Evolutionary conservation across 2,113 vertebrate species (phyloP), one percentile per base, ranked within the genome.

Genomic region (Ibidorhyncha struthersii): DNA sequence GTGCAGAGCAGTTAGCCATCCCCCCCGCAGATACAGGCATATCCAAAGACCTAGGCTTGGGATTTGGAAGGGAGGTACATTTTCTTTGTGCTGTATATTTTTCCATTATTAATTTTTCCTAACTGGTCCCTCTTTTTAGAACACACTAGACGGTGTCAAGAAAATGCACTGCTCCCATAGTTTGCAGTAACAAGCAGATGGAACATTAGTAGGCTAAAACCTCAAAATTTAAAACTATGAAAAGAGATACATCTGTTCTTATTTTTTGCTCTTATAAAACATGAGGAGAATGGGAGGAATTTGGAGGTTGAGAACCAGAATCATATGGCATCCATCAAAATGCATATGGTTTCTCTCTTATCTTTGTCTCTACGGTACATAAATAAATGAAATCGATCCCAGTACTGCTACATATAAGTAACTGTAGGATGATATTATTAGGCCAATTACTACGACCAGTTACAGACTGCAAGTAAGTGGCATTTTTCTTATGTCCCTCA

Each of bases 251-350:
- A 96, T 94, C 86, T 96, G 94, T 88, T 86, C 76, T 86, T 82
- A 74, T 83, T 95, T 90, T 78, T 81, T 66, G 26, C 26, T 78
- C 12, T 38, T 74, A 67, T 83, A 89, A 95, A 92, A 90, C 88
- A 93, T 43, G 59, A 86, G 56, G n/a, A 67, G 80, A 94, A 94
- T 66, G 83, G 77, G 76, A 96, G 79, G 86, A 97, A 95, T 93
- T 83, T 83, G 36, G 76, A 84, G 61, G 92, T 86, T 69, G 83
- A 92, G 63, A 74, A 92, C 18, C 52, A 73, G 55, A 95, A 56
- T 96, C 95, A 96, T 95, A 92, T 62, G 83, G 72, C 43, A 93
- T 45, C 79, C 56, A 94, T 94, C 94, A 93, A 86, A 86, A 92
- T 16, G 14, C 96, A 91, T 78, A 91, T 83, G 85, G 86, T 74